Evolutionary conservation across 2,797 vertebrate species (phyloP), one percentile per base, ranked within the genome.

Genomic region (Semotilus atromaculatus): DNA sequence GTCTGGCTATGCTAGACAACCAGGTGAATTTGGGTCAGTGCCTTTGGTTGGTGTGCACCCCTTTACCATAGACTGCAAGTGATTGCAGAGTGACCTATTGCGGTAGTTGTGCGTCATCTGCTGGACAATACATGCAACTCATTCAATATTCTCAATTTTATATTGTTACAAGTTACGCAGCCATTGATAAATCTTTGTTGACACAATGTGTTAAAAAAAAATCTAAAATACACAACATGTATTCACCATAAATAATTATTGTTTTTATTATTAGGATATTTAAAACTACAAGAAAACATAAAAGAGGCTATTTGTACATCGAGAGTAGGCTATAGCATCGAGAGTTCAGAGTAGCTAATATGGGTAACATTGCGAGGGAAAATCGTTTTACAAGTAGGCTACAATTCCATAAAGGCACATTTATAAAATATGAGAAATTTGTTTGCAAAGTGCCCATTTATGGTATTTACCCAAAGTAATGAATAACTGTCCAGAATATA

Each of bases 81-180:
- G 18, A 31, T 2, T 31, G 36, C 5, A 21, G 55, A 40, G 26
- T 36, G 48, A 34, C 4, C 1, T 23, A 23, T 34, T 73, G 7
- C 21, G 40, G 40, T 36, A 31, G 3, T 21, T 55, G 62, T 19
- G 31, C 48, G 72, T 21, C 82, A 23, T 36, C 82, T 77, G 48
- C 7, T 76, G 82, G 82, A 76, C n/a, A 76, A 76, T 23, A 40
- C 8, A 5, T 31, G 48, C n/a, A 68, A 75, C 34, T 67, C 4
- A 16, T 75, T 4, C 5, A 75, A 55, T 8, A 36, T 74, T 74
- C 36, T 43, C 11, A 40, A 16, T 29, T 7, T 36, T 1, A 23
- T 13, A 34, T 48, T 48, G 19, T 23, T 13, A 18, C 26, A 26
- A 16, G 45, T 21, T 31, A 3, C 26, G 31, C 21, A 36, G 18